These are phyloP conservation scores for Butorides virescens DNA, from an alignment of 2,113 vertebrate species.

Conservation along the genomic window DNA sequence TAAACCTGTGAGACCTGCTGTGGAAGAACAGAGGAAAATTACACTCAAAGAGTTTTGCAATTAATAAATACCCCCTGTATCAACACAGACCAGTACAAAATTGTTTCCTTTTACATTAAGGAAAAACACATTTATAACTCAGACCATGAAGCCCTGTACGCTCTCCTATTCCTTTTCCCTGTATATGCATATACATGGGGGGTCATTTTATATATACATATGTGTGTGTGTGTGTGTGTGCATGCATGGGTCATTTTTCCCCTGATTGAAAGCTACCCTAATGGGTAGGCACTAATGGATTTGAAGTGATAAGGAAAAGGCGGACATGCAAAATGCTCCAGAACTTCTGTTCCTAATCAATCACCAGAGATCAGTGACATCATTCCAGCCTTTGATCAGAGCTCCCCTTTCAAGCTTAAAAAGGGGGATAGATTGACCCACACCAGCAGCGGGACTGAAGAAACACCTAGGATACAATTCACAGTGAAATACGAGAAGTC, in stretches of 20 bases:
- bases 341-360: slow-evolving; percentile 92
- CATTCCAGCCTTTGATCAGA: slow-evolving; percentile 90
- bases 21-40: neutral
- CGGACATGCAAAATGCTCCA: slow-evolving; percentile 70
- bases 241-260: neutral
- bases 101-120: neutral
- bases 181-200: neutral
- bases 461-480: slow-evolving; percentile 77
- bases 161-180: neutral
- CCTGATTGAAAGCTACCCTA: neutral
- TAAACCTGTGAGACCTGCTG: neutral
- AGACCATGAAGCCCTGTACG: neutral
- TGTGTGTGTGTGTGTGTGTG: no score
- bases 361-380: slow-evolving; percentile 92
- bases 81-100: neutral
- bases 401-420: slow-evolving; percentile 85
- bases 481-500: slow-evolving; percentile 74
- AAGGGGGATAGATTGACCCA: slow-evolving; percentile 70
- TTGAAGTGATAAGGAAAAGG: slow-evolving; percentile 69
- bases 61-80: neutral
- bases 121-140: neutral
- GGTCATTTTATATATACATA: no score
- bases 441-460: slow-evolving; percentile 51
- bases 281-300: slow-evolving; percentile 64
- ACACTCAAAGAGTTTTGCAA: neutral